These are phyloP conservation scores for Macaca fascicularis DNA, from an alignment of 2,113 vertebrate species.

Conservation along the genomic window DNA sequence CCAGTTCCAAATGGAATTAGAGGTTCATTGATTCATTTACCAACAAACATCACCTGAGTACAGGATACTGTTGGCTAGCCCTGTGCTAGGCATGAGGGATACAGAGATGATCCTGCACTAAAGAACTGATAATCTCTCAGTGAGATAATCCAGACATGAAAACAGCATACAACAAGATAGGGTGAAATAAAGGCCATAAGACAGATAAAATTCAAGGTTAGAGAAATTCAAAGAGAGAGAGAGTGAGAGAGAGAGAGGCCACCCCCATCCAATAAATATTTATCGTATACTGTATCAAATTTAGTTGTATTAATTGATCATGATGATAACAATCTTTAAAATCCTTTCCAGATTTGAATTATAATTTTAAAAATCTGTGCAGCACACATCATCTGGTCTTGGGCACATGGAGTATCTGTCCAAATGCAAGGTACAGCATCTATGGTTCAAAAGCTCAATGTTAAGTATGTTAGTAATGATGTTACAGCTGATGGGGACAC, in stretches of 20 bases:
- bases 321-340: not conserved
- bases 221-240: not conserved
- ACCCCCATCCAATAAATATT: not conserved
- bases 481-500: not conserved
- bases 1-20: not conserved
- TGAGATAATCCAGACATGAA: not conserved
- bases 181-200: not conserved
- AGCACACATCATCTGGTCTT: not conserved
- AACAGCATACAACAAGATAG: not conserved
- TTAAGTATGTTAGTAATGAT: not conserved
- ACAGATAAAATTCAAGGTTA: conserved; percentile 29
- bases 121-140: not conserved
- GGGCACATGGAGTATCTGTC: not conserved
- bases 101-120: not conserved
- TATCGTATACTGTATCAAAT: not conserved
- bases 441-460: not conserved
- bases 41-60: not conserved
- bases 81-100: not conserved
- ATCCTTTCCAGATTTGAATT: not conserved
- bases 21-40: not conserved
- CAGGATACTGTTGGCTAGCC: not conserved
- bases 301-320: not conserved
- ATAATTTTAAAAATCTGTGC: not conserved
- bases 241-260: not conserved
- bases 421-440: not conserved